Percentiles rank a stretch among this genome's conserved stretches.
Evolutionary conservation across 2,797 vertebrate genomes (phyloP).

Genomic region (Melopsittacus undulatus): DNA sequence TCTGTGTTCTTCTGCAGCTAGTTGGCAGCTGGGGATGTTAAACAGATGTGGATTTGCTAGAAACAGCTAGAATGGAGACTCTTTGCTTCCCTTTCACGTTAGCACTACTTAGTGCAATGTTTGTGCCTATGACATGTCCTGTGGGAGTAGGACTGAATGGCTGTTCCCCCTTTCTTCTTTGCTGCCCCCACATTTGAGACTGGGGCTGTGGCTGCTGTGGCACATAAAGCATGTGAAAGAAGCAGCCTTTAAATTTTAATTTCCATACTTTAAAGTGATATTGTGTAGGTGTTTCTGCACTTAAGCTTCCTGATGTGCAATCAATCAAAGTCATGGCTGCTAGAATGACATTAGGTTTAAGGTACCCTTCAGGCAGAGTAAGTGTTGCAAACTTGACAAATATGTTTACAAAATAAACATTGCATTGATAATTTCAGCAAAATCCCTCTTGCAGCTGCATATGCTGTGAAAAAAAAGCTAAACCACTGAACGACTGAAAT

Average conservation of each 20-base stretch:
- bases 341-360: slow-evolving; percentile 4
- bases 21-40: background rate
- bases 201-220: background rate
- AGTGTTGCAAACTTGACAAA: slow-evolving; percentile 22
- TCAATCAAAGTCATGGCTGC: slow-evolving; percentile 17
- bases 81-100: background rate
- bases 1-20: background rate
- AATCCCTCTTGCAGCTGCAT: background rate
- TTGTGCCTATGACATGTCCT: background rate
- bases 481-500: background rate
- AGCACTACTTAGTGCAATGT: background rate
- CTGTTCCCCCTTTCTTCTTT: background rate
- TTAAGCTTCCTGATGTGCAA: slow-evolving; percentile 37
- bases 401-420: slow-evolving; percentile 35
- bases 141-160: background rate
- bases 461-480: background rate
- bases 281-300: slow-evolving; percentile 16
- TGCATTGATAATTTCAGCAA: slow-evolving; percentile 7
- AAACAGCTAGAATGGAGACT: background rate
- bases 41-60: background rate
- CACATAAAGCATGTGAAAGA: background rate
- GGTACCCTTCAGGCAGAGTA: slow-evolving; percentile 3
- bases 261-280: background rate
- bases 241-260: slow-evolving; percentile 15
- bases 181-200: background rate